These are phyloP conservation scores for Sinodicranocentrus sp. DNA, from an alignment of 2,888 invertebrate genomes.

Conservation along the genomic window DNA sequence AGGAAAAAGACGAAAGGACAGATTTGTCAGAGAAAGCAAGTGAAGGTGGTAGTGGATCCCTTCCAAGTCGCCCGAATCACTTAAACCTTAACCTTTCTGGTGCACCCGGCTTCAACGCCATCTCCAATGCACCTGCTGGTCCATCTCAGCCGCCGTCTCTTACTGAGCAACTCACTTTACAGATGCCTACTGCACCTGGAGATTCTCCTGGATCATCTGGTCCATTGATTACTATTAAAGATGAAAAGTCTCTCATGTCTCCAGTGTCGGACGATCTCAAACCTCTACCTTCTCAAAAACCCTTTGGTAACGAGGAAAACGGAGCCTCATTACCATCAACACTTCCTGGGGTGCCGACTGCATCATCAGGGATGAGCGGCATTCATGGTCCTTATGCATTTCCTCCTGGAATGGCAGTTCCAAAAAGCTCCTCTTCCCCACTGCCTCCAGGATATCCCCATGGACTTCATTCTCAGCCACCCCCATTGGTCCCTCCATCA, in stretches of 20 bases:
- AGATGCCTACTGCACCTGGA: constrained; percentile 43
- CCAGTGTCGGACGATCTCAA: constrained; percentile 75
- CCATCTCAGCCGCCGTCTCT: constrained; percentile 24
- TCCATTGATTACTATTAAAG: constrained; percentile 74
- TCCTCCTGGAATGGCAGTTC: constrained; percentile 65
- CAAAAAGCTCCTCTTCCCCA: constrained; percentile 68
- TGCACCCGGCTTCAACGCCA: constrained; percentile 24
- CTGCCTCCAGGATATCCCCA: constrained; percentile 62
- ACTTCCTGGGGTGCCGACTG: constrained; percentile 12
- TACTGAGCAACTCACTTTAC: constrained; percentile 28
- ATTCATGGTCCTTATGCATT: constrained; percentile 65
- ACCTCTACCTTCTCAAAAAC: constrained; percentile 59
- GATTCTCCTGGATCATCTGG: constrained; percentile 62
- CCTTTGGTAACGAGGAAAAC: constrained; percentile 53
- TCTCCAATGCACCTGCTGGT: constrained; percentile 12
- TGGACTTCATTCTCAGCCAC: constrained; percentile 65
- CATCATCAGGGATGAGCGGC: constrained; percentile 35
- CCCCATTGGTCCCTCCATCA: constrained; percentile 54
- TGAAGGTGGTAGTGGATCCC: constrained; percentile 55
- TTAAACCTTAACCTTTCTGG: constrained; percentile 53
- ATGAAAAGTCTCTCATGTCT: constrained; percentile 76
- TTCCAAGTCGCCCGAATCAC: constrained; percentile 62
- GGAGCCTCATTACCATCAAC: constrained; percentile 30
- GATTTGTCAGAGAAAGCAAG: constrained; percentile 61
- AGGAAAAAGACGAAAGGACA: constrained; percentile 55